Evolutionary conservation across 2,113 vertebrate species (phyloP), one percentile per base, ranked within the genome.

Genomic region (Limanda limanda): DNA sequence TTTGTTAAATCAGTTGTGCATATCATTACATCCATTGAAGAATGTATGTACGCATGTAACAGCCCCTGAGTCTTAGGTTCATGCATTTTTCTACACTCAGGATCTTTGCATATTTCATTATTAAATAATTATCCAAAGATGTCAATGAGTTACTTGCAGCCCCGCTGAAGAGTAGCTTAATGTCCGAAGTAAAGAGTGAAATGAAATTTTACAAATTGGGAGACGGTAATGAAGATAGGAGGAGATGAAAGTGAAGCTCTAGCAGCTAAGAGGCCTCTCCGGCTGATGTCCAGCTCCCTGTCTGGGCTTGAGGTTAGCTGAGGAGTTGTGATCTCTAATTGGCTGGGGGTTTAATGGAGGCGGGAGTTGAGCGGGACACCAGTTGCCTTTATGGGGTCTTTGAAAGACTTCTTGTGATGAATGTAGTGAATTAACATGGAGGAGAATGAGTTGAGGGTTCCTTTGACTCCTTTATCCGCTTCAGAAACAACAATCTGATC

Each of bases 151-250:
- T 8, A 23, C 23, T 40, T 74, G 80, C 84, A 87, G 82, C 86
- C 80, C 78, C 62, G 47, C 78, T 70, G 25, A 79, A n/a, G 84
- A 84, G 78, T 45, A 27, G 64, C 66, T 76, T 45, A 15, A 27
- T 31, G 35, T 56, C 54, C 52, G 21, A 58, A 52, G 71, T 57
- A 23, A 70, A 69, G 42, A 20, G 24, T 31, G 25, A 80, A 23
- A 78, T 63, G 57, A 56, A 64, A 20, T 73, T 69, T 54, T 76
- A 65, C 48, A 75, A n/a, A 55, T 23, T 2, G 23, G n/a, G n/a
- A 2, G n/a, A 3, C 47, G 58, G 42, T 35, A 21, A 79, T 67
- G 57, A 81, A 47, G 69, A 64, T 21, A 51, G 56, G 56, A 76
- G 21, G 54, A 23, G 47, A 70, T 62, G 67, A 58, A 42, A 48